Evolutionary conservation across 2,113 vertebrate species (phyloP).

Genomic region (Calidris pygmaea): DNA sequence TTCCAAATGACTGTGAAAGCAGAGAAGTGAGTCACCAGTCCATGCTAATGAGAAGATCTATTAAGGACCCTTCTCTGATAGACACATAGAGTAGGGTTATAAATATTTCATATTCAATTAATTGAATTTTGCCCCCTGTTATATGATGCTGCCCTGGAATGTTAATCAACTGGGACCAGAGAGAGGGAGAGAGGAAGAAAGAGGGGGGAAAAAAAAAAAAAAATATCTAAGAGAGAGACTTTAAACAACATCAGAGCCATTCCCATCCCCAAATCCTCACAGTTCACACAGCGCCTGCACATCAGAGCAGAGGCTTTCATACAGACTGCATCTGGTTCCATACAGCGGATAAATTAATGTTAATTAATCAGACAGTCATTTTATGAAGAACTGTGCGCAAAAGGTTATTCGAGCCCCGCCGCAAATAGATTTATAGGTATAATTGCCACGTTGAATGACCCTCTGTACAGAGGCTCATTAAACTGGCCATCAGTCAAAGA

Average conservation of each 20-base stretch:
- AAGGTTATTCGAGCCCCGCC: slow-evolving; percentile 73
- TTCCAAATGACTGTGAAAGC: slow-evolving; percentile 83
- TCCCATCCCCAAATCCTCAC: slow-evolving; percentile 11
- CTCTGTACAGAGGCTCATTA: slow-evolving; percentile 79
- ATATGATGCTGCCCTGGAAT: slow-evolving; percentile 76
- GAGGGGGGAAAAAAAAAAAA: not conserved
- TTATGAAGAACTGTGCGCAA: slow-evolving; percentile 63
- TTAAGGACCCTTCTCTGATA: slow-evolving; percentile 87
- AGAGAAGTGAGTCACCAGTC: slow-evolving; percentile 91
- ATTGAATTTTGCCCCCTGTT: slow-evolving; percentile 81
- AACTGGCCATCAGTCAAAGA: slow-evolving; percentile 82
- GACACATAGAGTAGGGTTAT: slow-evolving; percentile 83
- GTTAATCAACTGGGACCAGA: slow-evolving; percentile 72
- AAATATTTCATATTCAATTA: slow-evolving; percentile 90
- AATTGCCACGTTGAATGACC: slow-evolving; percentile 77
- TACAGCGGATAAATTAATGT: slow-evolving; percentile 78
- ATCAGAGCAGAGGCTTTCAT: slow-evolving; percentile 61
- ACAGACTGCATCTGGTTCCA: slow-evolving; percentile 75
- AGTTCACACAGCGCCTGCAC: slow-evolving; percentile 32
- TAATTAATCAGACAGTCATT: slow-evolving; percentile 84
- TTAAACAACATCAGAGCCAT: slow-evolving; percentile 42
- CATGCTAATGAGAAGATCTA: slow-evolving; percentile 93
- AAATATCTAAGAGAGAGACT: slow-evolving; percentile 33
- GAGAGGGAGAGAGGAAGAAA: slow-evolving; percentile 2
- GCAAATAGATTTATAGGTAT: slow-evolving; percentile 77